Base-by-base conservation (phyloP, 2,797 vertebrate genomes). In the Carduelis carduelis region DNA sequence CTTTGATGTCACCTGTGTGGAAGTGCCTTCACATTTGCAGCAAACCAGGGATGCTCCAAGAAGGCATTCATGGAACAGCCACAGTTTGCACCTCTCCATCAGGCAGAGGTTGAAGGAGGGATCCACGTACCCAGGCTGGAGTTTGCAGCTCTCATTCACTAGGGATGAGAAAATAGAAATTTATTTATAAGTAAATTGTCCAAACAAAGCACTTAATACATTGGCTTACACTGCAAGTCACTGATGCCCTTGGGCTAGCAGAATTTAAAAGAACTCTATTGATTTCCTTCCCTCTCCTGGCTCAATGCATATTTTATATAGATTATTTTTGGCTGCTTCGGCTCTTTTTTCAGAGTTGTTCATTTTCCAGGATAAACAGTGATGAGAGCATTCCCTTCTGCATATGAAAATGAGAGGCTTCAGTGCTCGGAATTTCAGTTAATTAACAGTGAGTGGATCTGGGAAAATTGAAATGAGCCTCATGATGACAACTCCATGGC, bases 161-260 rank as follows among this genome's bases (percentile, higher is more conserved):
- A 30, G 14, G 49, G 46, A 55, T 84, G 44, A 75, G 74, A 84
- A 95, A 89, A 69, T 43, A 90, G 32, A 87, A 47, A 92, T 95
- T 83, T 74, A 87, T 83, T 93, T 95, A 34, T 84, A 89, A 77
- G 43, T 47, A 93, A 95, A 94, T 95, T 95, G 71, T 89, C 90
- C 94, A 95, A 96, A 97, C 83, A 95, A 96, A 89, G 91, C 47
- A 76, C 50, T 96, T 94, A 90, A 87, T 93, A n/a, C 5, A 5
- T 68, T 95, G 64, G n/a, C 44, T 93, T 56, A 49, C 66, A 43
- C 23, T 82, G 79, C 75, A 83, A 93, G 69, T 81, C 69, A 85
- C 37, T 66, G 39, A 66, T 90, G 84, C 72, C 87, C 91, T 89
- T 91, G 90, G 79, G 89, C 90, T 93, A 93, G 77, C 14, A 11